Conservation (phyloP, 2,888 invertebrate species). For the Philereme transversata region DNA sequence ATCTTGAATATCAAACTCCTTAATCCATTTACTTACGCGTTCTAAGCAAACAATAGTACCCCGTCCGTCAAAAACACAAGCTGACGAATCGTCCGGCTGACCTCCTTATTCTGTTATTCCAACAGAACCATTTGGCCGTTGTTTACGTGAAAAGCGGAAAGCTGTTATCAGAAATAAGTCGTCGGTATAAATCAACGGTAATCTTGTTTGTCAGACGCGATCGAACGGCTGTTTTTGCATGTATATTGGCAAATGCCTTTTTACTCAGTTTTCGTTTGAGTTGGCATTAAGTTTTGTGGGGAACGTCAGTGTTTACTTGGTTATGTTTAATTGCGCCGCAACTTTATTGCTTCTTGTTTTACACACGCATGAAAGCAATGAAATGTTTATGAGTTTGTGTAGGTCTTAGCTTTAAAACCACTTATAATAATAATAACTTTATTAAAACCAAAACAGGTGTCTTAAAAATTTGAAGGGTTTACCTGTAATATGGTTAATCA, state of each 20-base stretch:
- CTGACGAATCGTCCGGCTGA: constrained; percentile 42
- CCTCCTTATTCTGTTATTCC: constrained; percentile 44
- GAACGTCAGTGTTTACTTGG: constrained; percentile 12
- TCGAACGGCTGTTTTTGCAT: constrained; percentile 59
- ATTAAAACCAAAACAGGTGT: no score
- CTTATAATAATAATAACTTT: no score
- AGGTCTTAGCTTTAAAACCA: no score
- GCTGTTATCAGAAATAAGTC: constrained; percentile 68
- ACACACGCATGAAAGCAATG: no score
- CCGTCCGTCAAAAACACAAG: constrained; percentile 36
- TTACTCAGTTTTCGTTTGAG: constrained; percentile 34
- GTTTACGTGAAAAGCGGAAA: constrained; percentile 68
- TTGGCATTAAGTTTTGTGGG: constrained; percentile 10
- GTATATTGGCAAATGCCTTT: constrained; percentile 40
- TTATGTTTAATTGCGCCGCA: background rate
- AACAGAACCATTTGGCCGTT: constrained; percentile 54
- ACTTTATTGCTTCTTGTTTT: background rate
- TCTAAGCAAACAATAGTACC: constrained; percentile 34
- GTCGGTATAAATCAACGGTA: constrained; percentile 65
- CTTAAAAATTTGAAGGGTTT: no score
- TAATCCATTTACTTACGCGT: constrained; percentile 19
- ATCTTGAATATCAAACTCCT: constrained; percentile 3
- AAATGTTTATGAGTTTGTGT: no score
- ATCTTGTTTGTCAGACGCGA: constrained; percentile 66
- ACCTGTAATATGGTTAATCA: no score